Percentiles rank a stretch among this genome's conserved stretches.
Conservation (phyloP, 2,797 vertebrate genomes). For the Buphagus erythrorhynchus region DNA sequence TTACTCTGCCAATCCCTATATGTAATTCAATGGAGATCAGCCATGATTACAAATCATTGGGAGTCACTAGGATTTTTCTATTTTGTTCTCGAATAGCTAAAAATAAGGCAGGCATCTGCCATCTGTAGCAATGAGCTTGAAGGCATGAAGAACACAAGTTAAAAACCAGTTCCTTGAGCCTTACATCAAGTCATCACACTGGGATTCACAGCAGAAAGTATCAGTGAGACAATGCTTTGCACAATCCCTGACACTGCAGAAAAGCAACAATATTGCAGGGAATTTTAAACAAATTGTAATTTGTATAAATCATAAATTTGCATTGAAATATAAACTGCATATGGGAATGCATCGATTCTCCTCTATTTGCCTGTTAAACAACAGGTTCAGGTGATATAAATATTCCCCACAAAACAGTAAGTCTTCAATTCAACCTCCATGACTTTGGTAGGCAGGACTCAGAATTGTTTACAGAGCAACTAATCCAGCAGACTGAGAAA, state of each 20-base stretch:
- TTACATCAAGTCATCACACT: not conserved
- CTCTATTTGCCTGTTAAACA: not conserved
- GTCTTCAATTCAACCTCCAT: not conserved
- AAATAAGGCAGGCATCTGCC: slow-evolving; percentile 44
- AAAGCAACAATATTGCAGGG: not conserved
- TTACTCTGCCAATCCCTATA: slow-evolving; percentile 27
- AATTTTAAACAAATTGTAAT: not conserved
- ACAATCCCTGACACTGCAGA: not conserved
- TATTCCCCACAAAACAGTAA: not conserved
- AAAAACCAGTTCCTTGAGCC: not conserved
- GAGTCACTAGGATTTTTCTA: slow-evolving; percentile 38
- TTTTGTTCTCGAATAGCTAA: slow-evolving; percentile 28
- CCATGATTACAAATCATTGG: slow-evolving; percentile 11
- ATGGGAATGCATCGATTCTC: not conserved
- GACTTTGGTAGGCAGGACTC: not conserved
- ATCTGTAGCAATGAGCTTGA: not conserved
- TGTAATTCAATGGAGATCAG: slow-evolving; percentile 58
- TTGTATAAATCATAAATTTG: not conserved
- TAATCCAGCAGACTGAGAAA: not conserved
- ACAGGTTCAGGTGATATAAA: not conserved
- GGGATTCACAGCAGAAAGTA: not conserved
- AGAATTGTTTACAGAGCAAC: not conserved
- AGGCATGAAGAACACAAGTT: not conserved
- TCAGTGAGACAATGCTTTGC: accelerated
- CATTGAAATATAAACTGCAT: not conserved